Percentiles rank a stretch among this genome's conserved stretches.
These are phyloP conservation scores for Akabosia matsudoensis DNA, from an alignment of 1,140 invertebrate genomes.

Conservation along the genomic window DNA sequence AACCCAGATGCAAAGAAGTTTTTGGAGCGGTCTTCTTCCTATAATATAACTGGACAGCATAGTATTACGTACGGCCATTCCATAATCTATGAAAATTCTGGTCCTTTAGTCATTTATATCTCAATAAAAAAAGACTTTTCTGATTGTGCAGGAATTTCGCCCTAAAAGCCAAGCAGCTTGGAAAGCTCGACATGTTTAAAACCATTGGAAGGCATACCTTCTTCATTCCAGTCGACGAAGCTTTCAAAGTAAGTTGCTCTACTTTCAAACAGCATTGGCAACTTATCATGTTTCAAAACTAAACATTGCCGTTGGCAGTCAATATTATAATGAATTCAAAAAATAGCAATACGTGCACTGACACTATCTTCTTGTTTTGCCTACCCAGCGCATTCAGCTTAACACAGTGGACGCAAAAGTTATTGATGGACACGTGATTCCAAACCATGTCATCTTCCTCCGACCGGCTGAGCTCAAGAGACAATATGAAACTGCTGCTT, in stretches of 20 bases:
- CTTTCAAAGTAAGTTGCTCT: slow-evolving; percentile 66
- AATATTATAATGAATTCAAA: neutral
- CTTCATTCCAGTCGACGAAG: slow-evolving; percentile 84
- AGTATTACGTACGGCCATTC: slow-evolving; percentile 31
- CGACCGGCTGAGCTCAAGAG: slow-evolving; percentile 66
- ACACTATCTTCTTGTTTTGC: slow-evolving; percentile 19
- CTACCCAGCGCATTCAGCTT: slow-evolving; percentile 58
- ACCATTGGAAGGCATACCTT: slow-evolving; percentile 76
- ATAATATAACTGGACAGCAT: slow-evolving; percentile 34
- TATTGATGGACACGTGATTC: slow-evolving; percentile 86
- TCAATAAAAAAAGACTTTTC: too few species aligned
- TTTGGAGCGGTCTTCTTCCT: slow-evolving; percentile 33
- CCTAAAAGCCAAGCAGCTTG: slow-evolving; percentile 64
- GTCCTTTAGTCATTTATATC: too few species aligned
- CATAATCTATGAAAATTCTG: too few species aligned
- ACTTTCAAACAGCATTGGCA: neutral
- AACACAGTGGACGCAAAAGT: slow-evolving; percentile 75
- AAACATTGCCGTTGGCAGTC: neutral
- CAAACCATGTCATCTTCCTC: slow-evolving; percentile 79
- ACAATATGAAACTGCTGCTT: slow-evolving; percentile 72
- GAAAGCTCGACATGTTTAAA: slow-evolving; percentile 70
- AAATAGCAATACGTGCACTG: too few species aligned
- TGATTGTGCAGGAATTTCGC: slow-evolving; percentile 73
- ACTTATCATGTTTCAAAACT: neutral
- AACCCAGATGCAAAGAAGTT: slow-evolving; percentile 45